Base-by-base conservation (phyloP, 2,888 invertebrate species). In the Acrobeloides nanus region DNA sequence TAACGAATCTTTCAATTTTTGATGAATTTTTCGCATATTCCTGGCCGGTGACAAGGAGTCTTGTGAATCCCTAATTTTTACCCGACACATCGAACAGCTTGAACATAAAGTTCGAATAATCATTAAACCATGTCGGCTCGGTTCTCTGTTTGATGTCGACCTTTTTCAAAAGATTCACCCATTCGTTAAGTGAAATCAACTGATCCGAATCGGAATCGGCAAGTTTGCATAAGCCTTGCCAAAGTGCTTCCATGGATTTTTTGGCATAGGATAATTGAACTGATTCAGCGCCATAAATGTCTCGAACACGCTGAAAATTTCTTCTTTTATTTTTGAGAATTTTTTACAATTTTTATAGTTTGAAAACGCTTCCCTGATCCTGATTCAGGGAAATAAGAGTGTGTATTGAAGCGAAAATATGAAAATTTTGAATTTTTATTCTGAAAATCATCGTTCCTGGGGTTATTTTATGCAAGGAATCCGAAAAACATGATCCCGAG, bases 31-130 rank as follows among this genome's bases (percentile, higher is more conserved):
- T 7, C n/a, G 10, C 8, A 18, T 10, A 17, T n/a, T n/a, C n/a
- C n/a, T n/a, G n/a, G n/a, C n/a, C n/a, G n/a, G n/a, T n/a, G n/a
- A n/a, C n/a, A n/a, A n/a, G n/a, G n/a, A n/a, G n/a, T n/a, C n/a
- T n/a, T n/a, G n/a, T n/a, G n/a, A n/a, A n/a, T n/a, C 6, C 20
- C 5, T 18, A 33, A 17, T 17, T n/a, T 32, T 15, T 32, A 66
- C 70, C 64, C 1, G 68, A 68, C 23, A 72, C 72, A 41, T 72
- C 72, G 51, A 72, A 72, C 38, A 72, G 58, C 51, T 73, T 72
- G 66, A 72, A 72, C 68, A 72, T 68, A 50, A 65, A 73, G 41
- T 49, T 57, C 29, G 54, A 54, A 54, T 72, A 72, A 37, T 72
- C 65, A 25, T 48, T 49, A 53, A 73, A 68, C 72, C 72, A 72